Conservation (phyloP, 2,888 invertebrate species). For the Heliconius hortense region DNA sequence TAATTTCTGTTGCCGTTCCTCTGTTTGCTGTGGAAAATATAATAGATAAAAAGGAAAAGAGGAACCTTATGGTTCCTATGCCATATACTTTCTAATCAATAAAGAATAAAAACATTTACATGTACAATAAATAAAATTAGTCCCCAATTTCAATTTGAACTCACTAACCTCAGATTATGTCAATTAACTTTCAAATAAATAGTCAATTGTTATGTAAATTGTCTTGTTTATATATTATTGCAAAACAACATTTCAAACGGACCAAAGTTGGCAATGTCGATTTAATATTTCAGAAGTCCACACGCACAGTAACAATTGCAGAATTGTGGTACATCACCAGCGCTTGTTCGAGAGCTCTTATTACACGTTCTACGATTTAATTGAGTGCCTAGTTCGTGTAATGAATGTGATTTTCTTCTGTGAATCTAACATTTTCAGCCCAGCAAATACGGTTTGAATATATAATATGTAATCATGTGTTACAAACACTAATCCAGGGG, state of each 20-base stretch:
- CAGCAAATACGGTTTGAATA: constrained; percentile 42
- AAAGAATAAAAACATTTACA: too few relatives aligned
- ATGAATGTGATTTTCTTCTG: constrained; percentile 45
- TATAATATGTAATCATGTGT: constrained; percentile 38
- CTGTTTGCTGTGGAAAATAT: too few relatives aligned
- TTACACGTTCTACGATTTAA: constrained; percentile 54
- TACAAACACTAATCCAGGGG: constrained; percentile 28
- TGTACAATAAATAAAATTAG: neutral
- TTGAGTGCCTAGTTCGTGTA: constrained; percentile 48
- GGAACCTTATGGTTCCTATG: too few relatives aligned
- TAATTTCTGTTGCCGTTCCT: neutral
- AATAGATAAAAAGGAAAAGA: too few relatives aligned
- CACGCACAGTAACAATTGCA: constrained; percentile 37
- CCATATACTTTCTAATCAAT: too few relatives aligned
- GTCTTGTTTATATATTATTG: neutral
- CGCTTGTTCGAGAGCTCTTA: constrained; percentile 47
- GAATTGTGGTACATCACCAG: constrained; percentile 48
- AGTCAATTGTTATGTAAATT: neutral
- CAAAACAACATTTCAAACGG: constrained; percentile 1
- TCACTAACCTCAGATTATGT: neutral
- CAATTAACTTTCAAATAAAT: neutral
- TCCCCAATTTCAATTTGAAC: neutral
- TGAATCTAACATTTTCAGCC: constrained; percentile 30
- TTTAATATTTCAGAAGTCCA: constrained; percentile 31
- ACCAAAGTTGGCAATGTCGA: constrained; percentile 1